Evolutionary conservation across 1,140 invertebrate genomes (phyloP).

Genomic region (Limonius californicus): DNA sequence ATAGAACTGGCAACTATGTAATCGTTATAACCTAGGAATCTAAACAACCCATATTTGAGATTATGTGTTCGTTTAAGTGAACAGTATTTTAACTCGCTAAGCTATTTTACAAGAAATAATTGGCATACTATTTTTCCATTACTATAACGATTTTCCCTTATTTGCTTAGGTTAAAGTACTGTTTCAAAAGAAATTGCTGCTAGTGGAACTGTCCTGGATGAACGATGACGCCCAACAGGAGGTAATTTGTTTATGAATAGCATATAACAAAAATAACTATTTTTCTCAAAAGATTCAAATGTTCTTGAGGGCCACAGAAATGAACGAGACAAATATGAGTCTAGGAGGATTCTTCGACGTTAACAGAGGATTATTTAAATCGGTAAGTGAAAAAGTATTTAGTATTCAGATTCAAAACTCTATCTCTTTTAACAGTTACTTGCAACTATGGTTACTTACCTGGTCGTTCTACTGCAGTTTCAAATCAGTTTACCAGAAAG

Average conservation of each 20-base stretch:
- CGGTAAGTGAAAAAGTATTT: constrained; percentile 52
- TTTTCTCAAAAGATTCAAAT: constrained; percentile 55
- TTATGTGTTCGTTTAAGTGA: too few relatives aligned
- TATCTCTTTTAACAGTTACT: too few relatives aligned
- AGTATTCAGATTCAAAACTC: too few relatives aligned
- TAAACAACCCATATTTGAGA: too few relatives aligned
- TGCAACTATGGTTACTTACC: constrained; percentile 66
- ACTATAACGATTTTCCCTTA: too few relatives aligned
- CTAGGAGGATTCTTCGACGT: constrained; percentile 65
- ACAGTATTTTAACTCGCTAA: too few relatives aligned
- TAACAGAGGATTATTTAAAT: constrained; percentile 64
- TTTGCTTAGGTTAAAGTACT: constrained; percentile 59
- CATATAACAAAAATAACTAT: neutral
- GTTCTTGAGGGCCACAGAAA: constrained; percentile 65
- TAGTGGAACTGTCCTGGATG: constrained; percentile 63
- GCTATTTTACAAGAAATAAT: too few relatives aligned
- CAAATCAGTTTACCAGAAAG: constrained; percentile 65
- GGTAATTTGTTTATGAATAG: constrained; percentile 23
- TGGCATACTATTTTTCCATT: too few relatives aligned
- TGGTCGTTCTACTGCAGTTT: constrained; percentile 65
- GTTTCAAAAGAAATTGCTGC: constrained; percentile 65
- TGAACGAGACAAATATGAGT: constrained; percentile 65
- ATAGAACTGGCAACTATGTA: too few relatives aligned
- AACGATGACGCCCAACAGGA: constrained; percentile 46
- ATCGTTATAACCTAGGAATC: too few relatives aligned